Evolutionary conservation across 1,140 invertebrate species (phyloP), one percentile per base, ranked within the genome.

Genomic region (Polypedilum vanderplanki): DNA sequence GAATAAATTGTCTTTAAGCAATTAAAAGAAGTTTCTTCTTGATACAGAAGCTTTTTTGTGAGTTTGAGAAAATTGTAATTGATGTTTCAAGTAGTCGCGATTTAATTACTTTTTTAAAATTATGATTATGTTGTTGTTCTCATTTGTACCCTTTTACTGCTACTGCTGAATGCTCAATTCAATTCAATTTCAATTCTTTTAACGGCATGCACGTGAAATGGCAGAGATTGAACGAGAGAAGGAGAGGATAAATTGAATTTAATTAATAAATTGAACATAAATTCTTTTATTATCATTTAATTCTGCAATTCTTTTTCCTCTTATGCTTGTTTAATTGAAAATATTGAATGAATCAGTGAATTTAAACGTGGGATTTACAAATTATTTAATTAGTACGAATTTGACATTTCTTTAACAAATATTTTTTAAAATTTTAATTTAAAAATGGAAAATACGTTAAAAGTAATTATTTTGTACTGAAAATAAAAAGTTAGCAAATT

Each of bases 1-100:
- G 18, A 70, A 70, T 70, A 70, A 70, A 70, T 70, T 70, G n/a
- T 70, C 65, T 7, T 70, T 70, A 5, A 18, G 65, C 65, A 70
- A 70, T 70, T 70, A 70, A 70, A 70, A 18, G 65, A 20, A 12
- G 20, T 18, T n/a, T 70, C 20, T n/a, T 70, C 20, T 3, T 1
- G 2, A 57, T 18, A 70, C 65, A 70, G 65, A 70, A 70, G 65
- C 65, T 12, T 57, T 57, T 57, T 46, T 57, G n/a, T n/a, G n/a
- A n/a, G n/a, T 57, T 70, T 10, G 17, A 70, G 20, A 33, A 33
- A 33, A 33, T 18, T 70, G 65, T 70, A 70, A 70, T 70, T 70
- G 65, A 70, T 70, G 65, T 18, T 18, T n/a, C 17, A 17, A 70
- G 10, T 5, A 70, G 24, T 22, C 65, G 65, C 17, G 18, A 70